Evolutionary conservation across 2,113 vertebrate species (phyloP), one percentile per base, ranked within the genome.

Genomic region (Macrotus californicus): DNA sequence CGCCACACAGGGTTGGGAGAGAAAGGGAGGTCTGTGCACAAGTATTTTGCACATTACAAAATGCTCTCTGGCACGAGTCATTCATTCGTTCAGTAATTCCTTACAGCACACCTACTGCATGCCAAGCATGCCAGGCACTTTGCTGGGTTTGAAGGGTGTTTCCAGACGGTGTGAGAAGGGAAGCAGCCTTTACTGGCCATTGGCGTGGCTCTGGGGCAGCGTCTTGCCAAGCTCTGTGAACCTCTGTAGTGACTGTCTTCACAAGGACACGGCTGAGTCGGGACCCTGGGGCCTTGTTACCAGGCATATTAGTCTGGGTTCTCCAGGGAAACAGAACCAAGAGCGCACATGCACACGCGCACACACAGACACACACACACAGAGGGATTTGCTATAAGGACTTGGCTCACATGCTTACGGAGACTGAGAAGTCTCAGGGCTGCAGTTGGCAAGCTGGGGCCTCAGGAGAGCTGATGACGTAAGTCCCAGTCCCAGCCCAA

Each of bases 301-400:
- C 18, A 16, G 43, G 36, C 39, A 2, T 41, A 24, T 72, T 52
- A 77, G 41, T 70, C 48, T 70, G 50, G 3, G 31, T 67, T 52
- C 67, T 76, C n/a, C 31, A 76, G 83, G 72, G 69, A 83, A 36
- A 48, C 11, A 54, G 59, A 85, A 72, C 5, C 11, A 9, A 26
- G 8, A 50, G 34, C 5, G 18, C 5, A 4, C 59, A 13, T 7
- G 36, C 13, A 31, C 0, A 10, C 2, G 13, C 0, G 0, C 4
- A 26, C 4, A 4, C 10, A 39, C 43, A 48, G 6, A 1, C n/a
- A 52, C 59, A 29, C 5, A 21, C 9, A 14, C 24, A 66, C 12
- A 22, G 0, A 50, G 5, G 7, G 31, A 3, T 31, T 67, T n/a
- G 18, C 48, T 41, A 6, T 29, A 31, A 56, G 36, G n/a, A 54